Percentiles rank a stretch among this genome's conserved stretches.
Evolutionary conservation across 2,888 invertebrate species (phyloP).

Genomic region (Cylloceria caligata): DNA sequence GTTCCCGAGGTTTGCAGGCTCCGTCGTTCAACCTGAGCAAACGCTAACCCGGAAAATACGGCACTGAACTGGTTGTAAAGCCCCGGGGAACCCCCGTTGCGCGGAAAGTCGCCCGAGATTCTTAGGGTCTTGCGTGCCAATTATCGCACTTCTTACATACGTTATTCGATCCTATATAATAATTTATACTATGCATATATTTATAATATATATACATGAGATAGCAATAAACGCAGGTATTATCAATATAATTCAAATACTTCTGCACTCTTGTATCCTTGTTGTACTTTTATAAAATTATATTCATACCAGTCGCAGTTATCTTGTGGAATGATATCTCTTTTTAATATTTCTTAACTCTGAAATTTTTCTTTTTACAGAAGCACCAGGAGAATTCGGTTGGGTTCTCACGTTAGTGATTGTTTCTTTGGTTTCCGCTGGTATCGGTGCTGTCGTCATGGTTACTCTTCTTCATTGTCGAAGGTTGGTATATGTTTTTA

Average conservation of each 20-base stretch:
- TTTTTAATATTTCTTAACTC: not conserved
- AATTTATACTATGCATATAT: not conserved
- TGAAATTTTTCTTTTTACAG: slow-evolving; percentile 80
- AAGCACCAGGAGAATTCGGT: slow-evolving; percentile 88
- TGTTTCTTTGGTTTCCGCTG: slow-evolving; percentile 89
- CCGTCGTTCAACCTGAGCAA: not conserved
- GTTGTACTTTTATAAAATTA: not conserved
- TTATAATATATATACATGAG: not conserved
- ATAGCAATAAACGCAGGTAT: no score
- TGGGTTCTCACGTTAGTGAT: slow-evolving; percentile 90
- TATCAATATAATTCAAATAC: not conserved
- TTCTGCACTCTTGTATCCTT: not conserved
- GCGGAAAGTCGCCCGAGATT: slow-evolving; percentile 70
- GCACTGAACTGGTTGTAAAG: slow-evolving; percentile 72
- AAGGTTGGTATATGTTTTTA: slow-evolving; percentile 84
- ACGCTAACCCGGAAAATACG: slow-evolving; percentile 72
- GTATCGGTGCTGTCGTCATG: slow-evolving; percentile 90
- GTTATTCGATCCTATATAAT: slow-evolving; percentile 51
- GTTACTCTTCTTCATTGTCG: slow-evolving; percentile 89
- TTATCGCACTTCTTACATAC: slow-evolving; percentile 65
- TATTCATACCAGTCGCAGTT: not conserved
- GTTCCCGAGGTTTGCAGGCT: no score
- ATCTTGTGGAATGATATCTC: not conserved
- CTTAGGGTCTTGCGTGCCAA: slow-evolving; percentile 64
- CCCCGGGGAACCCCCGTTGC: slow-evolving; percentile 72